A percentile compares a stretch with the other conserved stretches of the same genome.
Conservation (phyloP, 35 echinoderm and acorn worm genomes). For the Apostichopus californicus region DNA sequence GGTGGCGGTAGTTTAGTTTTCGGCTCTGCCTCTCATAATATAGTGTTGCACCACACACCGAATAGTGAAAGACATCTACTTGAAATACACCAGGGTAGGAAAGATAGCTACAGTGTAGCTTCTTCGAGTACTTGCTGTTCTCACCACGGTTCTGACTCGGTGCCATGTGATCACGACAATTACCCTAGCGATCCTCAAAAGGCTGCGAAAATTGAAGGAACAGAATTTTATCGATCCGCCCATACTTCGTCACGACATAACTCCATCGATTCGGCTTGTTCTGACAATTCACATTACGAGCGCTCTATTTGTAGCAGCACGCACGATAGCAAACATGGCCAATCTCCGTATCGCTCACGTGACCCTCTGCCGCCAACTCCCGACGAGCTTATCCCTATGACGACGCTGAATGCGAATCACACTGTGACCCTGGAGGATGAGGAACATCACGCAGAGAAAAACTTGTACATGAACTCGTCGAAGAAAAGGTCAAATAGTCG, state of each 20-base stretch:
- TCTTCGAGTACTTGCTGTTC: not conserved
- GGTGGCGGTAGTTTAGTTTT: slow-evolving; percentile 39
- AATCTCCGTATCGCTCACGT: not conserved
- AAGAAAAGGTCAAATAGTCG: not conserved
- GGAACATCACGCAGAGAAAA: slow-evolving; percentile 45
- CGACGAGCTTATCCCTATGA: not conserved
- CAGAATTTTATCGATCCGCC: slow-evolving; percentile 26
- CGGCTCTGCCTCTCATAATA: slow-evolving; percentile 26
- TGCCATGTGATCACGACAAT: not conserved
- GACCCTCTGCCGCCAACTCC: slow-evolving; percentile 34
- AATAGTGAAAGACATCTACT: slow-evolving; percentile 5
- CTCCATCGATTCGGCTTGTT: slow-evolving; percentile 26
- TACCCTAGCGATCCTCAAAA: slow-evolving; percentile 50
- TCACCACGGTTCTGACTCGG: not conserved
- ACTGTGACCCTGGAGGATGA: slow-evolving; percentile 4
- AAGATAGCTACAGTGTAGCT: slow-evolving; percentile 13
- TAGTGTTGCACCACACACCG: not conserved
- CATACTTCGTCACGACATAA: slow-evolving; percentile 31
- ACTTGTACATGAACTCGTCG: slow-evolving; percentile 41
- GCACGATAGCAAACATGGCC: not conserved
- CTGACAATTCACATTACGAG: slow-evolving; percentile 43
- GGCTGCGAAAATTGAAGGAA: slow-evolving; percentile 41
- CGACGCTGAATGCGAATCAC: not conserved
- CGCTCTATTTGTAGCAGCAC: slow-evolving; percentile 15
- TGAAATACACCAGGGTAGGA: slow-evolving; percentile 20